These are phyloP conservation scores for Ciconia nigra DNA, from an alignment of 2,797 vertebrate species.

Conservation along the genomic window DNA sequence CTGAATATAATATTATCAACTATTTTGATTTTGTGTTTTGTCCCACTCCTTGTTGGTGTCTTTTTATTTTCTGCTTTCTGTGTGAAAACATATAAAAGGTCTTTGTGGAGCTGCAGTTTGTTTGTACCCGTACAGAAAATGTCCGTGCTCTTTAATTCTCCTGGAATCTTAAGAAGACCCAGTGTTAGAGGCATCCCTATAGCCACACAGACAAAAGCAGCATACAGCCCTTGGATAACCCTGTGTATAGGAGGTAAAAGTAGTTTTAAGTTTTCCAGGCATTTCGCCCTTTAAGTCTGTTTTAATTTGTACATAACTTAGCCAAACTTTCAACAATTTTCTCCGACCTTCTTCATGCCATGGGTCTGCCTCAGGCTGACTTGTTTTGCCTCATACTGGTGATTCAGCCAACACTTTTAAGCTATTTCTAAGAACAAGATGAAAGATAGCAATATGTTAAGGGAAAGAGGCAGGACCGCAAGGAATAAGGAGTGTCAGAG, in stretches of 20 bases:
- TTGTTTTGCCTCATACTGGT: neutral
- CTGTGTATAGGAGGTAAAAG: neutral
- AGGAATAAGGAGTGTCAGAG: neutral
- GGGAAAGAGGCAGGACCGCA: neutral
- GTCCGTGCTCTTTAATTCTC: accelerated
- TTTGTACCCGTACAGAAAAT: neutral
- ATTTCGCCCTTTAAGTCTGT: neutral
- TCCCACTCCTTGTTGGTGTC: neutral
- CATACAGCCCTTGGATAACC: neutral
- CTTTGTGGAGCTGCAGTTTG: neutral
- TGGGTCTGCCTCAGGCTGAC: neutral
- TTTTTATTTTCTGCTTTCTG: neutral
- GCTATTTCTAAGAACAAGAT: neutral
- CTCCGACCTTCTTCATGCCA: neutral
- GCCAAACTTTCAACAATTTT: neutral
- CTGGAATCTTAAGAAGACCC: neutral
- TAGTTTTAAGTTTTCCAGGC: neutral
- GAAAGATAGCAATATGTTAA: neutral
- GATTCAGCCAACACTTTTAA: neutral
- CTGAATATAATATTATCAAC: neutral
- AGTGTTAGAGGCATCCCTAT: neutral
- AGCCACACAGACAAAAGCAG: neutral
- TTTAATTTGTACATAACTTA: neutral
- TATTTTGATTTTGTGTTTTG: neutral
- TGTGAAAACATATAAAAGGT: neutral